phyloP scores from a whole-genome alignment of 2,888 invertebrate species.

The Candidula unifasciata region DNA sequence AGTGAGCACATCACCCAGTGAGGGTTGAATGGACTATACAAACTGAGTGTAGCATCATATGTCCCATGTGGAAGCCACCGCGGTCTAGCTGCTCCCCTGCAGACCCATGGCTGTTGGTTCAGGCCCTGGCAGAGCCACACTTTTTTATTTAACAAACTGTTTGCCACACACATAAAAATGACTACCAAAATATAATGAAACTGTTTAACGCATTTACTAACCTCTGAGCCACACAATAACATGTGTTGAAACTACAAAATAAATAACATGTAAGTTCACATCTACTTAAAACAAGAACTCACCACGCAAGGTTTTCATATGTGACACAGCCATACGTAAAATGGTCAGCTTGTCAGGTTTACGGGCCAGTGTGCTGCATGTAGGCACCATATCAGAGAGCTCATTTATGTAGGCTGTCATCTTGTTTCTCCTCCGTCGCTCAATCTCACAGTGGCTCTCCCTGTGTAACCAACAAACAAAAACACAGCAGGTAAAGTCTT shows the following conservation, averaged over 20 bases:
- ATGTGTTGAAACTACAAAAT: neutral
- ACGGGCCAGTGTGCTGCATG: slow-evolving; percentile 96
- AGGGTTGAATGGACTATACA: too few relatives aligned
- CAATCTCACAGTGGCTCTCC: slow-evolving; percentile 99
- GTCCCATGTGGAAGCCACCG: too few relatives aligned
- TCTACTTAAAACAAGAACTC: neutral
- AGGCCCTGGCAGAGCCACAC: too few relatives aligned
- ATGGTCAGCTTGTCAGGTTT: slow-evolving; percentile 99
- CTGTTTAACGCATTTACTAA: too few relatives aligned
- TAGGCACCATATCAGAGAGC: slow-evolving; percentile 99
- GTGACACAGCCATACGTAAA: slow-evolving; percentile 98
- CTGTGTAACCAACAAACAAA: slow-evolving; percentile 80
- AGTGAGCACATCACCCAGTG: too few relatives aligned
- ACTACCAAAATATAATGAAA: too few relatives aligned
- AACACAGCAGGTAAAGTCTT: too few relatives aligned
- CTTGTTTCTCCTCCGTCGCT: slow-evolving; percentile 97
- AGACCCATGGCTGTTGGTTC: too few relatives aligned
- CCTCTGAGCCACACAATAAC: neutral
- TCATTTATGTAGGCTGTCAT: slow-evolving; percentile 99
- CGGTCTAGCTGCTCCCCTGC: too few relatives aligned
- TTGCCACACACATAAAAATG: too few relatives aligned
- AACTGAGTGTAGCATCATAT: too few relatives aligned
- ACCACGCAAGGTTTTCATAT: slow-evolving; percentile 98
- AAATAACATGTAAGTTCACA: neutral
- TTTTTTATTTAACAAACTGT: too few relatives aligned